Evolutionary conservation across 1,140 invertebrate genomes (phyloP).

Genomic region (Panagrolaimus sp.): DNA sequence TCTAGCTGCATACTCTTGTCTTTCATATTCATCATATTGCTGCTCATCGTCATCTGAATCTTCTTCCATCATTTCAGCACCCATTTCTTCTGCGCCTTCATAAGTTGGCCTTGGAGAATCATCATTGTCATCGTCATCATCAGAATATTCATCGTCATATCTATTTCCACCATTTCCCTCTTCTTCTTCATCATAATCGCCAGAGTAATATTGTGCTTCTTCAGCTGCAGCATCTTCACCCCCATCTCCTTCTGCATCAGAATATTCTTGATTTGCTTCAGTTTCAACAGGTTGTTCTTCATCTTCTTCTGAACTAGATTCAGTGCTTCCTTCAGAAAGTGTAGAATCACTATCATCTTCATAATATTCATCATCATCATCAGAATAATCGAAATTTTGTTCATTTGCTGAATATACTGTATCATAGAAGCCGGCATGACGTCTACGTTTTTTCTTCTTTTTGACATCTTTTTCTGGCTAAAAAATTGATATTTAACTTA

Average conservation of each 20-base stretch:
- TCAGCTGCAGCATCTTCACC: background rate
- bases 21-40: conserved; percentile 23
- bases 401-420: no score
- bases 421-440: no score
- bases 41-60: conserved; percentile 22
- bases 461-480: no score
- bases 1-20: conserved; percentile 16
- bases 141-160: conserved; percentile 18
- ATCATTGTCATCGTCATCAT: conserved; percentile 25
- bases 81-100: conserved; percentile 23
- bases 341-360: no score
- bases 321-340: no score
- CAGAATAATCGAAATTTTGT: no score
- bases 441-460: no score
- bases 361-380: no score
- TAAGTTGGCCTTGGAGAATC: conserved; percentile 2
- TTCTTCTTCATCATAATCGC: background rate
- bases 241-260: background rate
- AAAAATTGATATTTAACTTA: no score
- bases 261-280: background rate
- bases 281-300: background rate
- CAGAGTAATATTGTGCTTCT: background rate
- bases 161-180: background rate
- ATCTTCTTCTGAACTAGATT: background rate
- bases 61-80: conserved; percentile 19